Conservation (phyloP, 92 coral and sea anemone genomes). For the Hydrozoanthus gracilis region DNA sequence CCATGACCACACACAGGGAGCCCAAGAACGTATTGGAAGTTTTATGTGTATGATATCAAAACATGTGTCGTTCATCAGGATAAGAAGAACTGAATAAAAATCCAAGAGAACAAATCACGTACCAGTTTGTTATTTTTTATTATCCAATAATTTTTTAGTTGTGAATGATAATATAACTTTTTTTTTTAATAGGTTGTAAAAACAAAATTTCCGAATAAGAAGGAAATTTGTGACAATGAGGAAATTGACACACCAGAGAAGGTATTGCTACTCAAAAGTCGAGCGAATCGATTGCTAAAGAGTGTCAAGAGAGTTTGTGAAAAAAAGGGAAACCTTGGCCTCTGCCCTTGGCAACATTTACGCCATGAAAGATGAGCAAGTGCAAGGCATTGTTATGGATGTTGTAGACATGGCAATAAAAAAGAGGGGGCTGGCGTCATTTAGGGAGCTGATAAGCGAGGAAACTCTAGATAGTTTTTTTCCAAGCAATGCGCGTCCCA, state of each 20-base stretch:
- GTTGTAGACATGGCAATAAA: no score
- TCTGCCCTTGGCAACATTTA: slow-evolving; percentile 58
- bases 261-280: slow-evolving; percentile 27
- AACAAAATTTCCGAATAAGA: slow-evolving; percentile 51
- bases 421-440: slow-evolving; percentile 40
- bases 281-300: slow-evolving; percentile 29
- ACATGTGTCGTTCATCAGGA: no score
- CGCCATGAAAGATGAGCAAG: slow-evolving; percentile 57
- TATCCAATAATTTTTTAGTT: no score
- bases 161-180: not conserved
- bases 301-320: slow-evolving; percentile 36
- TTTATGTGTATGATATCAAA: no score
- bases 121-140: no score
- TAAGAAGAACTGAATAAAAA: no score
- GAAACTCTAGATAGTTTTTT: slow-evolving; percentile 14
- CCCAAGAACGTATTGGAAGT: no score
- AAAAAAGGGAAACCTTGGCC: slow-evolving; percentile 41
- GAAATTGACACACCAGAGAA: slow-evolving; percentile 64
- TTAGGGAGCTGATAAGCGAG: slow-evolving; percentile 43
- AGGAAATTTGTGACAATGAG: slow-evolving; percentile 48
- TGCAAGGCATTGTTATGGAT: slow-evolving; percentile 48
- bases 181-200: slow-evolving; percentile 4
- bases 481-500: slow-evolving; percentile 42
- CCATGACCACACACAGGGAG: no score
- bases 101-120: no score